A percentile compares a stretch with the other conserved stretches of the same genome.
These are phyloP conservation scores for Dicrostonyx torquatus DNA, from an alignment of 2,797 vertebrate genomes.

Conservation along the genomic window DNA sequence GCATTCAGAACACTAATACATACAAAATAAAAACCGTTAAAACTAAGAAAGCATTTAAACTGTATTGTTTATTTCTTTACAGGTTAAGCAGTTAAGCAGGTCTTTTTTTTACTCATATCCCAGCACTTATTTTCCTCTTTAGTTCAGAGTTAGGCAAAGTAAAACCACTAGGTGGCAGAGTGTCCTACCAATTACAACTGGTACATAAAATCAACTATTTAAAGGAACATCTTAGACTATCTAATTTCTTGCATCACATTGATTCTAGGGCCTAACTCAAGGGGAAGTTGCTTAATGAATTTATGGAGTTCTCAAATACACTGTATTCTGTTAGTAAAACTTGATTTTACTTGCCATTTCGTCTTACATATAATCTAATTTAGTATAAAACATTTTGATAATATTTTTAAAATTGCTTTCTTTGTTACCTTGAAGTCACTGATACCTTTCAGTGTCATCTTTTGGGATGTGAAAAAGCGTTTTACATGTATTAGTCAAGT, in stretches of 20 bases:
- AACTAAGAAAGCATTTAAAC: neutral
- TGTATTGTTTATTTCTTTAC: neutral
- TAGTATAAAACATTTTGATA: constrained; percentile 16
- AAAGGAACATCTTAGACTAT: constrained; percentile 39
- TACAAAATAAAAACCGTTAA: neutral
- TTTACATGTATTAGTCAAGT: neutral
- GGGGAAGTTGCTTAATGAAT: constrained; percentile 60
- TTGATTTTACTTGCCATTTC: neutral
- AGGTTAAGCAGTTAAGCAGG: neutral
- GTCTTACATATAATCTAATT: constrained; percentile 52
- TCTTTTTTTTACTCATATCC: neutral
- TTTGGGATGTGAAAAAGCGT: neutral
- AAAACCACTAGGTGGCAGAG: constrained; percentile 83
- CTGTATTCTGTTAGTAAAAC: constrained; percentile 40
- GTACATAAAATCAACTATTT: neutral
- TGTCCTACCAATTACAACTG: constrained; percentile 46
- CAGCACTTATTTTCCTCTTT: neutral
- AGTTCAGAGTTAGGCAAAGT: constrained; percentile 1
- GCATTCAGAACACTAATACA: neutral
- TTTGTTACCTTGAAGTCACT: neutral
- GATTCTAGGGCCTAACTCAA: constrained; percentile 56
- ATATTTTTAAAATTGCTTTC: constrained; percentile 29
- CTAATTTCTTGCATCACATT: constrained; percentile 52
- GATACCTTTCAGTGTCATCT: neutral
- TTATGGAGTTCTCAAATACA: constrained; percentile 33